Percentiles rank a stretch among this genome's conserved stretches.
These are phyloP conservation scores for Mirza zaza DNA, from an alignment of 2,113 vertebrate genomes.

Conservation along the genomic window DNA sequence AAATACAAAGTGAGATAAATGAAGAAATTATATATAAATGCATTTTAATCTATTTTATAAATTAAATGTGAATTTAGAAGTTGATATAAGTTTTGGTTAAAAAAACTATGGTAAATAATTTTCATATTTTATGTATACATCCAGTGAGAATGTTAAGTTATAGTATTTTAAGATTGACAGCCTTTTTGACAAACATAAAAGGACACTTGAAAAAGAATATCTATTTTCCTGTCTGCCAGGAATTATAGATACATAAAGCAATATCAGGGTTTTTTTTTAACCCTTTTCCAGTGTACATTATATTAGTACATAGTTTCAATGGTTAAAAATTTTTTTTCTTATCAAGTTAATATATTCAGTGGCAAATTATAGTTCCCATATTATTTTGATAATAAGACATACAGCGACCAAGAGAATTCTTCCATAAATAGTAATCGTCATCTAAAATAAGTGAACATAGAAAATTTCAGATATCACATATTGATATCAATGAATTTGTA, in stretches of 20 bases:
- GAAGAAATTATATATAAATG: neutral
- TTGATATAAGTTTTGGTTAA: constrained; percentile 2
- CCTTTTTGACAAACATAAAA: neutral
- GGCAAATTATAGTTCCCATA: neutral
- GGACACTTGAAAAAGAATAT: neutral
- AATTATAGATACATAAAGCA: neutral
- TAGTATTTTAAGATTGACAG: neutral
- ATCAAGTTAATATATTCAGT: neutral
- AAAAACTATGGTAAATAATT: neutral
- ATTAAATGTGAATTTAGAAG: constrained; percentile 2
- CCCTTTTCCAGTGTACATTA: neutral
- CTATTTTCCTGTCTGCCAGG: neutral
- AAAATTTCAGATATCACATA: neutral
- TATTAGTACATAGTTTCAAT: neutral
- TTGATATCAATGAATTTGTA: neutral
- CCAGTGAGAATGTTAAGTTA: neutral
- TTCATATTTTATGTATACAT: neutral
- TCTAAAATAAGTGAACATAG: neutral
- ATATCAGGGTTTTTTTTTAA: neutral
- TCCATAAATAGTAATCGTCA: neutral
- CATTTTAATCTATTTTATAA: neutral
- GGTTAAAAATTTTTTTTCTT: neutral
- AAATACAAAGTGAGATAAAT: neutral
- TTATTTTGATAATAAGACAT: neutral
- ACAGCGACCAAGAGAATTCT: neutral